These are phyloP conservation scores for Ridgeia piscesae DNA, from an alignment of 1,140 invertebrate species.

Conservation along the genomic window DNA sequence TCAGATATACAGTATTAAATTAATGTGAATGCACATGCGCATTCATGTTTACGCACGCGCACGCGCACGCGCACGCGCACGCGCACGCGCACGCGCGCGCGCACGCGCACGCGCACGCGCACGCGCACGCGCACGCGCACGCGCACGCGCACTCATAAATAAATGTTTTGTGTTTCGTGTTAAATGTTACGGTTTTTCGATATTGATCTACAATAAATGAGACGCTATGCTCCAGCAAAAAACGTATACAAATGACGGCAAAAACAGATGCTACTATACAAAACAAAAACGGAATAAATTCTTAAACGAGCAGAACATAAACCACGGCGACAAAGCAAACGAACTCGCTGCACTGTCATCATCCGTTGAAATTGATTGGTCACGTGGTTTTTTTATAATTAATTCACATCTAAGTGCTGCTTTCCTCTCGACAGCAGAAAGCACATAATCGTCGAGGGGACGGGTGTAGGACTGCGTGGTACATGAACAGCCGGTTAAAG, in stretches of 20 bases:
- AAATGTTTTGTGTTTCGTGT: background rate
- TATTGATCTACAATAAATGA: background rate
- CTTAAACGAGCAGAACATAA: background rate
- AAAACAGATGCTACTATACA: background rate
- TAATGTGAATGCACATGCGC: constrained; percentile 12
- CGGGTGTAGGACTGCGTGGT: too few species aligned
- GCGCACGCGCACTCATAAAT: constrained; percentile 18
- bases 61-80: constrained; percentile 2
- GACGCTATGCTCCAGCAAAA: background rate
- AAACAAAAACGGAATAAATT: background rate
- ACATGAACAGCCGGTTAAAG: too few species aligned
- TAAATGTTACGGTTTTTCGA: background rate
- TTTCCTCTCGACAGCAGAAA: too few species aligned
- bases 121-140: constrained; percentile 21
- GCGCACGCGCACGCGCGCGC: background rate
- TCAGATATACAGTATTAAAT: background rate
- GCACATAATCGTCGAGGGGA: too few species aligned
- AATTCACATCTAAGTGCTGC: too few species aligned
- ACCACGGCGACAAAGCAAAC: background rate
- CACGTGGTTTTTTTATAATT: too few species aligned
- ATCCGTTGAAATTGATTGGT: too few species aligned
- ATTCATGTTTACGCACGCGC: background rate
- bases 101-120: constrained; percentile 16
- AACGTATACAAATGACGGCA: background rate
- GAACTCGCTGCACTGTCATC: too few species aligned